Evolutionary conservation across 2,113 vertebrate species (phyloP).

Genomic region (Psilopogon haemacephalus): DNA sequence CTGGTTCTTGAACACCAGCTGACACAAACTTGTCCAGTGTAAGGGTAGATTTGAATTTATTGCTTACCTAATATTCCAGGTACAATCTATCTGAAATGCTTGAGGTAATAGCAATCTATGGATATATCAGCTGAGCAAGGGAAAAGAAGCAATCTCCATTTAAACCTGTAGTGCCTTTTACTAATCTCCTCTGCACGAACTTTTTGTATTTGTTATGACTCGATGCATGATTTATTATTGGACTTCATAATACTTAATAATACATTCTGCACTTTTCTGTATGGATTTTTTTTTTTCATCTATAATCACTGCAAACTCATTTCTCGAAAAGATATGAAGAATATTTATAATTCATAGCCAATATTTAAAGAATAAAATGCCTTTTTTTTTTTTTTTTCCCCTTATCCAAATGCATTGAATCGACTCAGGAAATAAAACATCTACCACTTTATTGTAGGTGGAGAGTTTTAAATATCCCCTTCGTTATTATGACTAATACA

Average conservation of each 20-base stretch:
- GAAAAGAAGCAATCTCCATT: not conserved
- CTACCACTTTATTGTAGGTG: slow-evolving; percentile 64
- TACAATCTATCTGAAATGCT: not conserved
- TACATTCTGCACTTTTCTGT: slow-evolving; percentile 19
- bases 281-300: slow-evolving; percentile 11
- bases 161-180: not conserved
- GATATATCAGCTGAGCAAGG: not conserved
- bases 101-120: not conserved
- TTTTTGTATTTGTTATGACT: not conserved
- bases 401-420: slow-evolving; percentile 44
- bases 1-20: not conserved
- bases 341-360: slow-evolving; percentile 52
- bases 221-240: not conserved
- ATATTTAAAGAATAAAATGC: slow-evolving; percentile 50
- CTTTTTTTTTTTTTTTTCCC: not conserved
- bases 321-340: slow-evolving; percentile 43
- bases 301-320: not conserved
- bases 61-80: not conserved
- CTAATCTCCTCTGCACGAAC: not conserved
- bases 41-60: not conserved
- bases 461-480: slow-evolving; percentile 60
- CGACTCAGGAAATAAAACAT: slow-evolving; percentile 67
- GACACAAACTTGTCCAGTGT: not conserved
- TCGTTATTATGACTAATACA: slow-evolving; percentile 47
- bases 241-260: slow-evolving; percentile 3